Conservation (phyloP, 2,888 invertebrate species). For the Oegoconia quadripuncta region DNA sequence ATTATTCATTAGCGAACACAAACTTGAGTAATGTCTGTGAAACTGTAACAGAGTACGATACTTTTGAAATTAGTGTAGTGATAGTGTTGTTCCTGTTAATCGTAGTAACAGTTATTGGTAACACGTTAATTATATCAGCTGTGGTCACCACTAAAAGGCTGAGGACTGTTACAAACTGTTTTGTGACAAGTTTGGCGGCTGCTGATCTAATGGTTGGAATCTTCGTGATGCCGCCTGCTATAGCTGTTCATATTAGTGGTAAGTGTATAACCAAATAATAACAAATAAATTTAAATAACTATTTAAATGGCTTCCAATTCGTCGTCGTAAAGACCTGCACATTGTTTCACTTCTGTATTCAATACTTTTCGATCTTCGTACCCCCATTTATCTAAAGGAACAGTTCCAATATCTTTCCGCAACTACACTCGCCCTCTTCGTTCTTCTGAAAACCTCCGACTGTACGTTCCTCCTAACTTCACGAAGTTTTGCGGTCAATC, state of each 20-base stretch:
- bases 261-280: too few relatives aligned
- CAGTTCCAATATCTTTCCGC: too few relatives aligned
- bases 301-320: too few relatives aligned
- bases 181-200: slow-evolving; percentile 95
- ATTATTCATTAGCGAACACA: slow-evolving; percentile 20
- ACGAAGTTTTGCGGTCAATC: too few relatives aligned
- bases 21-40: slow-evolving; percentile 31
- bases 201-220: slow-evolving; percentile 96
- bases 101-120: slow-evolving; percentile 89
- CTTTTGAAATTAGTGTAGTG: slow-evolving; percentile 80
- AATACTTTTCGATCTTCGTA: too few relatives aligned
- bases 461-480: too few relatives aligned
- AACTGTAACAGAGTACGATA: slow-evolving; percentile 43
- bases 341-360: too few relatives aligned
- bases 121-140: slow-evolving; percentile 93
- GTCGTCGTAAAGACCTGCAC: too few relatives aligned
- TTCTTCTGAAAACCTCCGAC: too few relatives aligned
- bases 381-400: too few relatives aligned
- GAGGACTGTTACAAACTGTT: slow-evolving; percentile 96
- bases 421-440: too few relatives aligned
- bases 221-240: slow-evolving; percentile 97
- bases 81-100: slow-evolving; percentile 83
- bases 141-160: slow-evolving; percentile 92
- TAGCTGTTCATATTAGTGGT: slow-evolving; percentile 91
- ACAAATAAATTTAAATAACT: too few relatives aligned